Base-by-base conservation (phyloP, 2,113 vertebrate genomes). In the Capreolus pygargus region DNA sequence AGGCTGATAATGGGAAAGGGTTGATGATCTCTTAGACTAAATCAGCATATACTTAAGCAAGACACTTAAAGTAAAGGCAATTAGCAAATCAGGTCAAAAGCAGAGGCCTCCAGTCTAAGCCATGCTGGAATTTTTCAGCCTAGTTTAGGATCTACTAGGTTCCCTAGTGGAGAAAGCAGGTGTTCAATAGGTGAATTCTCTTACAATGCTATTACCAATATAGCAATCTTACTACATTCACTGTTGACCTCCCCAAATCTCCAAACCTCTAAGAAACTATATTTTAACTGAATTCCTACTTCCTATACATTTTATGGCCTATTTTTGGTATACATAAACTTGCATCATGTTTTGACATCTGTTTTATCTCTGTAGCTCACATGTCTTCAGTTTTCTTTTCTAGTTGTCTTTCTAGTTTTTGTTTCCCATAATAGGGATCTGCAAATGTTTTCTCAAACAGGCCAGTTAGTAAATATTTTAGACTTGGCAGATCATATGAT, bases 11-110 rank as follows among this genome's bases (percentile, higher is more conserved):
- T 98, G 97, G 97, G 98, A 98, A 97, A n/a, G 67, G 86, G 92
- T 98, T 98, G 97, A 95, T 98, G 98, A 98, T 98, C 98, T 98
- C 97, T 98, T 98, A 96, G 96, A 97, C 96, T 95, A 98, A 98
- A 99, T 97, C 64, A 89, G 95, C 94, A 98, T 94, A 83, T 98
- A 97, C 98, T 98, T 98, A 98, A 98, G 97, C 94, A 98, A 95
- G 58, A 97, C 91, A 96, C 67, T 95, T 82, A 76, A 96, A 97
- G 86, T 79, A 97, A 97, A 98, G 95, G 96, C 97, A 95, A 97
- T 98, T 98, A 98, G 97, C 98, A 97, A 98, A 96, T 96, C 97
- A 95, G 97, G 97, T 97, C 98, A 98, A 97, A 97, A 0, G 67
- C 58, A 94, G 96, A 98, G 39, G 86, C 55, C 82, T 28, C 95